These are phyloP conservation scores for Drosophila malerkotliana DNA, from an alignment of 1,140 invertebrate genomes.

Conservation along the genomic window DNA sequence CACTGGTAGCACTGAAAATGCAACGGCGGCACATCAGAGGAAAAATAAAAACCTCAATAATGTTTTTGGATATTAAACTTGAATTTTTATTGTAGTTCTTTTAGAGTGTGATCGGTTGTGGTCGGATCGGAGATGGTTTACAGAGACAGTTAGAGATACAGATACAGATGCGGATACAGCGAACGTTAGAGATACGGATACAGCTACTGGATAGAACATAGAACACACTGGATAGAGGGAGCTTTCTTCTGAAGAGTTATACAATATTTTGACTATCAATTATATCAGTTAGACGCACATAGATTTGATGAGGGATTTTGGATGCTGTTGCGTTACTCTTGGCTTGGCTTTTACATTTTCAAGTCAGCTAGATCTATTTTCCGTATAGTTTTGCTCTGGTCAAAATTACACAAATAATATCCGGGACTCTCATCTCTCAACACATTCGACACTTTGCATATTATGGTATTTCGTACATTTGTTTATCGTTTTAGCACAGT, in stretches of 20 bases:
- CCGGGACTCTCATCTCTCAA: constrained; percentile 51
- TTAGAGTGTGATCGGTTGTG: constrained; percentile 44
- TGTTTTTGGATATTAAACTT: constrained; percentile 39
- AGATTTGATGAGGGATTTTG: constrained; percentile 17
- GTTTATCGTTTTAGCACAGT: constrained; percentile 70
- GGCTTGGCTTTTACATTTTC: constrained; percentile 28
- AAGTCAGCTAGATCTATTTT: constrained; percentile 57
- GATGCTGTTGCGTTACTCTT: constrained; percentile 20
- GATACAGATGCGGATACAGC: constrained; percentile 32
- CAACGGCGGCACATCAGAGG: constrained; percentile 4
- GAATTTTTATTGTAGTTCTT: constrained; percentile 45
- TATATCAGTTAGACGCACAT: constrained; percentile 17
- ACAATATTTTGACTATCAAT: constrained; percentile 17
- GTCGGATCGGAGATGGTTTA: constrained; percentile 45
- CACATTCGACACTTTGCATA: constrained; percentile 29
- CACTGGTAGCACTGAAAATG: neutral
- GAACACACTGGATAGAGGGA: constrained; percentile 21
- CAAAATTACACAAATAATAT: constrained; percentile 79
- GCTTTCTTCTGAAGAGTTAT: constrained; percentile 9
- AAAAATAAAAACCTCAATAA: neutral
- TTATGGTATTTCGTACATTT: constrained; percentile 35
- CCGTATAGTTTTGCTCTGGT: constrained; percentile 75
- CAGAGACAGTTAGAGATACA: constrained; percentile 45
- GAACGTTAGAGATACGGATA: constrained; percentile 30
- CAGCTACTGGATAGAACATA: constrained; percentile 9